A percentile compares a stretch with the other conserved stretches of the same genome.
Conservation (phyloP, 2,797 vertebrate species). For the Petrocephalus sullivani region DNA sequence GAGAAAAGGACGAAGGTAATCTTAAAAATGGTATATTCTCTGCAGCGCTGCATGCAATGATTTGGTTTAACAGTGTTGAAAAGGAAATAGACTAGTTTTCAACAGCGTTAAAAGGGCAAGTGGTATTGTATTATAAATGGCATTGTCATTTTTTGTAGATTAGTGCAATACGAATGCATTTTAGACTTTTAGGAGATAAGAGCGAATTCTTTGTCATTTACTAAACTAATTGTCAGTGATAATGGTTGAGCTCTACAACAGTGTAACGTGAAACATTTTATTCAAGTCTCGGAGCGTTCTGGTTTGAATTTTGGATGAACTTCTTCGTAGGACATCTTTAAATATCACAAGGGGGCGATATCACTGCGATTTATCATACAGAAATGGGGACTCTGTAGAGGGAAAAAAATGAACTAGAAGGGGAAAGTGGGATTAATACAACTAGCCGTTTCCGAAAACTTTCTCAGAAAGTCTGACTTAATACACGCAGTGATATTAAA, state of each 20-base stretch:
- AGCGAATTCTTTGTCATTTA: background rate
- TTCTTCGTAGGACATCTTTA: conserved; percentile 9
- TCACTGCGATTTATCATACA: conserved; percentile 13
- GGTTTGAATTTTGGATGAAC: conserved; percentile 21
- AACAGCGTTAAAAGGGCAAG: background rate
- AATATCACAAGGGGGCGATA: conserved; percentile 20
- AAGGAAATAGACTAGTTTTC: background rate
- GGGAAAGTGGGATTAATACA: background rate
- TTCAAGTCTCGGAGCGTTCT: conserved; percentile 14
- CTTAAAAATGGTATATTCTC: conserved; percentile 9
- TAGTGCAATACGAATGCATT: conserved; percentile 4
- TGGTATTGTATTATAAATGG: background rate
- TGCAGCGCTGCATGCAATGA: background rate
- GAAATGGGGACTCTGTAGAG: background rate
- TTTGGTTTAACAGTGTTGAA: background rate
- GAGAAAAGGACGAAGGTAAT: conserved; percentile 59
- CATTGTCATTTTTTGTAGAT: background rate
- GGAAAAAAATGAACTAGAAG: background rate
- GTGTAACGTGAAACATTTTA: background rate
- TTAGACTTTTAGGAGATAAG: conserved; percentile 1
- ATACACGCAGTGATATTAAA: background rate
- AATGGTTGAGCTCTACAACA: background rate
- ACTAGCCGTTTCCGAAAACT: background rate
- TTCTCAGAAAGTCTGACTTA: background rate
- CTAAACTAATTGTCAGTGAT: background rate